Base-by-base conservation (phyloP, 2,113 vertebrate species). In the Naja naja region DNA sequence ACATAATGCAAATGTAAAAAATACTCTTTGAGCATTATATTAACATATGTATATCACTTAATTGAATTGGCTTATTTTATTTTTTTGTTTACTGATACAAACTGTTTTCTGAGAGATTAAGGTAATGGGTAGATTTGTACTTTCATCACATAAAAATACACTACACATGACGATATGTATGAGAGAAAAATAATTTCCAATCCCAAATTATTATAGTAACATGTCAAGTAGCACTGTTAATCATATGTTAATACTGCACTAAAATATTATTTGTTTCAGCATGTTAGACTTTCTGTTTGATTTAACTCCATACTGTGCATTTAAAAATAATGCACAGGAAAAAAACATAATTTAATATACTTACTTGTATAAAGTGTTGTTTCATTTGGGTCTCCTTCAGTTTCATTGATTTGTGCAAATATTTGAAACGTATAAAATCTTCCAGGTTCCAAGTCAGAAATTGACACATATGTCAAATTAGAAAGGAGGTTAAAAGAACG, bases 371-470 rank as follows among this genome's bases (percentile, higher is more conserved):
- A 86, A 86, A 45, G 27, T 23, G 18, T 3, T 47, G 4, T 58
- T 12, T 10, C 55, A 6, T 30, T 69, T 69, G 64, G 64, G 25
- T 92, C 89, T 94, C 94, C 93, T 91, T 93, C 27, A 53, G 52
- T 93, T 25, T 58, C 55, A 11, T 60, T 60, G 81, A 91, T 86
- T 93, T 2, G 85, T 81, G 94, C 87, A 90, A 91, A n/a, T 90
- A 96, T 94, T 89, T 74, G 54, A 91, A 95, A 95, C 39, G 0
- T 1, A 7, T 96, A 96, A 0, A 0, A 0, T 14, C 92, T 94
- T 11, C 94, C 96, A 52, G 95, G 94, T 34, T 1, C 0, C 25
- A 97, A 91, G 16, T 0, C 3, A 18, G 0, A 1, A n/a, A 96
- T 89, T 87, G 55, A 0, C 16, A 87, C 89, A 52, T 2, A 89